Evolutionary conservation across 2,888 invertebrate species (phyloP).

Genomic region (Desoria tigrina): DNA sequence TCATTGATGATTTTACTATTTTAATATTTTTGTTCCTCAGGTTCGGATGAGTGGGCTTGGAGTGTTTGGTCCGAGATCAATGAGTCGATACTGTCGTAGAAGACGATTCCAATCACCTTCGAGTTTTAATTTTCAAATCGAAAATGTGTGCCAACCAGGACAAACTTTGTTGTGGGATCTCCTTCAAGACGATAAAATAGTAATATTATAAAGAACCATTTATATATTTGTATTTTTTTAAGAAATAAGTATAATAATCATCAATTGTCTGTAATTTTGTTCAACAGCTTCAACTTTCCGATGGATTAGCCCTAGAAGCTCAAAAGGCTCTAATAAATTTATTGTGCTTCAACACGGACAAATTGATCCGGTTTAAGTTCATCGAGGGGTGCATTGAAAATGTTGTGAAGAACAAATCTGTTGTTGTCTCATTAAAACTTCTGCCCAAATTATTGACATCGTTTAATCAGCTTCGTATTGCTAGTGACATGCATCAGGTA

Average conservation of each 20-base stretch:
- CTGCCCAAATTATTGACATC: constrained; percentile 88
- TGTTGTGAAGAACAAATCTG: constrained; percentile 81
- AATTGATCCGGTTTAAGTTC: constrained; percentile 86
- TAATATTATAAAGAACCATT: constrained; percentile 61
- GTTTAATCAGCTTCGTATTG: constrained; percentile 81
- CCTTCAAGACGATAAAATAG: constrained; percentile 85
- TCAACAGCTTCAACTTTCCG: constrained; percentile 78
- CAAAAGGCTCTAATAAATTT: constrained; percentile 88
- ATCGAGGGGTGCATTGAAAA: constrained; percentile 92
- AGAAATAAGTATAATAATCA: too few relatives aligned
- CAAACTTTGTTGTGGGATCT: constrained; percentile 92
- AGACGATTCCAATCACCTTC: constrained; percentile 47
- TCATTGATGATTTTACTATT: too few relatives aligned
- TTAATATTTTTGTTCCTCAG: not conserved
- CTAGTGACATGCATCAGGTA: constrained; percentile 46
- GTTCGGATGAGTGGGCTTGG: constrained; percentile 5
- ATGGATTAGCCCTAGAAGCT: constrained; percentile 87
- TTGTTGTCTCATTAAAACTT: constrained; percentile 82
- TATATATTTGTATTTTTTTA: too few relatives aligned
- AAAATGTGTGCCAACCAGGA: constrained; percentile 84
- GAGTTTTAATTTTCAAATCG: constrained; percentile 55
- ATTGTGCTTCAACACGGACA: constrained; percentile 86
- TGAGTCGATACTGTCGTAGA: constrained; percentile 45
- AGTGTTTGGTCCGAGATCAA: constrained; percentile 36
- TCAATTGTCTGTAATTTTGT: too few relatives aligned